Conservation (phyloP, 2,113 vertebrate genomes). For the Picathartes gymnocephalus region DNA sequence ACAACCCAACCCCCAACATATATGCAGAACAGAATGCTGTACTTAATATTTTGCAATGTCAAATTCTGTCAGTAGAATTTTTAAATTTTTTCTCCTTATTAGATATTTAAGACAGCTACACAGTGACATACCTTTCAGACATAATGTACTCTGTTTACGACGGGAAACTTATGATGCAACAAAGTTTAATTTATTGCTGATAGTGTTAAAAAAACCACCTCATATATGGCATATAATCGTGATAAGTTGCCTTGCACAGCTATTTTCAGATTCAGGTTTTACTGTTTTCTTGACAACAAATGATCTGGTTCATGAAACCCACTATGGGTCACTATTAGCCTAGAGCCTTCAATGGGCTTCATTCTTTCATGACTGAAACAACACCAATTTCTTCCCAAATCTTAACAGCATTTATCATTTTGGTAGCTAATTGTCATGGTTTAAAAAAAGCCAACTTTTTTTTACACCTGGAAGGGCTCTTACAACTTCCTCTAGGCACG, state of each 20-base stretch:
- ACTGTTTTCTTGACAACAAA: neutral
- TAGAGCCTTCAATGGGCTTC: neutral
- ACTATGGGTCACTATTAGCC: neutral
- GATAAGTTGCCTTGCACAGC: neutral
- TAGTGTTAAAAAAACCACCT: neutral
- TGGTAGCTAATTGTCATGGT: too few relatives aligned
- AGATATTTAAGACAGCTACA: neutral
- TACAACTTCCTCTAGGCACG: too few relatives aligned
- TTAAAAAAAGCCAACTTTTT: too few relatives aligned
- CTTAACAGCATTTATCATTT: neutral
- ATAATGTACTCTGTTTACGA: neutral
- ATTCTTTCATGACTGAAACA: neutral
- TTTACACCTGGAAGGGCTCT: too few relatives aligned
- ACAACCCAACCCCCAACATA: too few relatives aligned
- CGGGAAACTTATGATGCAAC: neutral
- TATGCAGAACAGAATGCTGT: constrained; percentile 1
- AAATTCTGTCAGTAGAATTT: neutral
- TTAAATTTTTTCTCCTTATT: neutral
- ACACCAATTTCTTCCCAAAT: neutral
- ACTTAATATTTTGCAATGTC: neutral
- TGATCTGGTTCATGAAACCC: neutral
- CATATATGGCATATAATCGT: neutral
- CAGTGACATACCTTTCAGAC: neutral
- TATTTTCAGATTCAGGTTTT: neutral
- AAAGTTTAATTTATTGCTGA: neutral